Evolutionary conservation across 64 coral and sea anemone species (phyloP).

Genomic region (Acropora tenuis): DNA sequence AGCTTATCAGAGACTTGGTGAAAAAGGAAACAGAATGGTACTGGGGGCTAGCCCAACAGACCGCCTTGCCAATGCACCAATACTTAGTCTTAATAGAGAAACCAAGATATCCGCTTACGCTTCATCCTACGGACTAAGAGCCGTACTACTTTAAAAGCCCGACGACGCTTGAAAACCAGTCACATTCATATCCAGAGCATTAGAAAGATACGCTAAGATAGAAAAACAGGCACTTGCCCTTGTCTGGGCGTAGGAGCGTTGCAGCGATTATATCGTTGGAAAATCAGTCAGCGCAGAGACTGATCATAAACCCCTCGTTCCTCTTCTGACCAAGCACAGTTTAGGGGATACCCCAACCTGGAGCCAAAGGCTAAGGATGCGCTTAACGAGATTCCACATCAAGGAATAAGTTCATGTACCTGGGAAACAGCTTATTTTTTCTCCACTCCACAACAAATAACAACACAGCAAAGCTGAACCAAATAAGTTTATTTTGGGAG

Average conservation of each 20-base stretch:
- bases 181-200: slow-evolving; percentile 49
- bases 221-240: slow-evolving; percentile 41
- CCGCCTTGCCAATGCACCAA: neutral
- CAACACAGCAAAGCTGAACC: no score
- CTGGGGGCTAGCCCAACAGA: slow-evolving; percentile 2
- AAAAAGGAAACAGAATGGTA: neutral
- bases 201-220: slow-evolving; percentile 45
- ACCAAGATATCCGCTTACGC: slow-evolving; percentile 62
- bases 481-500: no score
- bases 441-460: no score
- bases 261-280: slow-evolving; percentile 51
- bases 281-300: slow-evolving; percentile 51
- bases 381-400: no score
- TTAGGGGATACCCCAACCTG: neutral
- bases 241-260: slow-evolving; percentile 55
- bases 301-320: slow-evolving; percentile 58
- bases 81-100: slow-evolving; percentile 37
- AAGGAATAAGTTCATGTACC: no score
- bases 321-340: slow-evolving; percentile 1
- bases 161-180: slow-evolving; percentile 47
- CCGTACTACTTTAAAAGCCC: slow-evolving; percentile 51
- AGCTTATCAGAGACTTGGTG: neutral
- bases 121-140: slow-evolving; percentile 63
- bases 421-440: no score
- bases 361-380: slow-evolving; percentile 3